Evolutionary conservation across 2,113 vertebrate species (phyloP).

Genomic region (Petaurus breviceps): DNA sequence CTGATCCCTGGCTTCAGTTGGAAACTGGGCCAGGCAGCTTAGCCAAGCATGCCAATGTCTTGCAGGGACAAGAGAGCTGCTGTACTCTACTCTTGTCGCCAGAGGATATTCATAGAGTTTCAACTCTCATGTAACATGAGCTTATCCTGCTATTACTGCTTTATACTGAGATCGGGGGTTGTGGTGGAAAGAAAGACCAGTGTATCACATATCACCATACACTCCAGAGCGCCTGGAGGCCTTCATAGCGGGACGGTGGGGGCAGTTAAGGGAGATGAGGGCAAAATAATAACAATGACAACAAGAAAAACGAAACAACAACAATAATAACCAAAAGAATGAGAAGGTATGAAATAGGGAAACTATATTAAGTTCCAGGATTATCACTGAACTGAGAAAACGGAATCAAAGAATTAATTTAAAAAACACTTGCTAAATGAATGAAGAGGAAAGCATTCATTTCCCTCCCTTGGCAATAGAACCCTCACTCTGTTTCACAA

Average conservation of each 20-base stretch:
- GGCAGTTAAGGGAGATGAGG: neutral
- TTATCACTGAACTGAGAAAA: neutral
- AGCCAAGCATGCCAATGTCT: neutral
- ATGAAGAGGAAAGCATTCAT: neutral
- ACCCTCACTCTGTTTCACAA: neutral
- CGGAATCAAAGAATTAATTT: neutral
- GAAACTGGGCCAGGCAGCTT: neutral
- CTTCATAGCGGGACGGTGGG: neutral
- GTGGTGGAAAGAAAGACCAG: neutral
- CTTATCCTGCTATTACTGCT: neutral
- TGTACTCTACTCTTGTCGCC: neutral
- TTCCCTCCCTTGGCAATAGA: neutral
- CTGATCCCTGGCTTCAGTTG: neutral
- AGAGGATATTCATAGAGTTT: neutral
- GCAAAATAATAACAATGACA: neutral
- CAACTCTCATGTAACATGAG: neutral
- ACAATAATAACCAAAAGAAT: neutral
- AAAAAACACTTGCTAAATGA: neutral
- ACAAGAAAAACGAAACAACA: neutral
- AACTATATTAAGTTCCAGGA: neutral
- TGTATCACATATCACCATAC: neutral
- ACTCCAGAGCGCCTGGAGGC: neutral
- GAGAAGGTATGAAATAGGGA: neutral
- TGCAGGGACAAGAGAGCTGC: neutral
- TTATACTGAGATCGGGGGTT: neutral